Base-by-base conservation (phyloP, 2,113 vertebrate species). In the Ctenomys sociabilis region DNA sequence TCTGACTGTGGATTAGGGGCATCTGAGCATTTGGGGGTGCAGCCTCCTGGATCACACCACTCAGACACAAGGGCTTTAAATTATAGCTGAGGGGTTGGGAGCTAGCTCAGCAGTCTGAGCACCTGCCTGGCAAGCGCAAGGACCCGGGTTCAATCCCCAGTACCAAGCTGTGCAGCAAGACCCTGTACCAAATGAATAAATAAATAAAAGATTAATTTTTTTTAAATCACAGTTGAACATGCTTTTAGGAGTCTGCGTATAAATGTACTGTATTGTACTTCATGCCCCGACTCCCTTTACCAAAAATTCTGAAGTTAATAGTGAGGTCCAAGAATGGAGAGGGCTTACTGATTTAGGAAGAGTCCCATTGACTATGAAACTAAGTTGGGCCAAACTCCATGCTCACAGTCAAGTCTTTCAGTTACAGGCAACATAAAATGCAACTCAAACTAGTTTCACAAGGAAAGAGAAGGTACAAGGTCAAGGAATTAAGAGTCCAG, bases 261-360 rank as follows among this genome's bases (percentile, higher is more conserved):
- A 97, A 95, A 96, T 84, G 73, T 2, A 66, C 72, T 95, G 1
- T 97, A 73, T 92, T 90, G 37, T 94, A 77, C 90, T 95, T 97
- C 83, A 63, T 88, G 88, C 91, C 93, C 94, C 72, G 90, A 88
- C 93, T 97, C 54, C 75, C 92, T 97, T 78, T 88, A 40, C 91
- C 93, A 93, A 94, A 95, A 96, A 97, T 91, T 70, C 24, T 37
- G 4, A 93, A 61, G 64, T 96, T 91, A 75, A 64, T 43, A 1
- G 49, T 68, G 86, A 96, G 88, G 92, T 85, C 1, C 5, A 40
- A 82, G 45, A 88, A 61, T 84, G 63, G 89, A 30, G 63, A 32
- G 24, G 6, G 3, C 19, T 84, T 87, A 64, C 26, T 0, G 0
- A 45, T 73, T 95, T 37, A 35, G 35, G n/a, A 93, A 70, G 70